Evolutionary conservation across 2,888 invertebrate genomes (phyloP).

Genomic region (Chydorus sphaericus): DNA sequence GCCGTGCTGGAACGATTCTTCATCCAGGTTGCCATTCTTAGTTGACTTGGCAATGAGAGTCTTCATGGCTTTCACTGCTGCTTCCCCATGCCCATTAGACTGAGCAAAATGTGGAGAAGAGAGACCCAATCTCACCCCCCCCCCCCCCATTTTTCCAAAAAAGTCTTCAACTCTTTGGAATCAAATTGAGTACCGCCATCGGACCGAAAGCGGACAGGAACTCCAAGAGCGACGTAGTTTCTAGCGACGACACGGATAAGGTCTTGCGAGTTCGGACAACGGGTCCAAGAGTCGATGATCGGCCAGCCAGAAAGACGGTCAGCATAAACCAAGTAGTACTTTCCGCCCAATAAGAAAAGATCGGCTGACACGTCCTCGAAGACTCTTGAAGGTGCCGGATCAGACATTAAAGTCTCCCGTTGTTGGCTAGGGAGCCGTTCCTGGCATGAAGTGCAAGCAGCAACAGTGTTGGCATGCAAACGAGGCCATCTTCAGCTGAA

Average conservation of each 20-base stretch:
- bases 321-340: constrained; percentile 6
- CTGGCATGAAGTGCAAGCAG: constrained; percentile 3
- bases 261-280: constrained; percentile 9
- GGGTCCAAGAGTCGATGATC: constrained; percentile 7
- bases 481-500: background rate
- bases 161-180: constrained; percentile 7
- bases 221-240: constrained; percentile 14
- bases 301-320: constrained; percentile 12
- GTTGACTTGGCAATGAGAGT: background rate
- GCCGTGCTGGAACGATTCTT: background rate
- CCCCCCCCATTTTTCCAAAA: background rate
- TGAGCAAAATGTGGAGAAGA: constrained; percentile 9
- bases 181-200: constrained; percentile 16
- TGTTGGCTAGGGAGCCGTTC: background rate
- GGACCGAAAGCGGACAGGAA: background rate
- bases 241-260: constrained; percentile 10
- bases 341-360: constrained; percentile 1
- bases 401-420: background rate
- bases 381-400: background rate
- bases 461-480: background rate
- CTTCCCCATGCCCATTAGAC: constrained; percentile 5
- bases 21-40: background rate
- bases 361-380: constrained; percentile 6
- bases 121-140: background rate
- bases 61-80: constrained; percentile 6